These are phyloP conservation scores for Salpingus planirostris DNA, from an alignment of 2,888 invertebrate species.

Conservation along the genomic window DNA sequence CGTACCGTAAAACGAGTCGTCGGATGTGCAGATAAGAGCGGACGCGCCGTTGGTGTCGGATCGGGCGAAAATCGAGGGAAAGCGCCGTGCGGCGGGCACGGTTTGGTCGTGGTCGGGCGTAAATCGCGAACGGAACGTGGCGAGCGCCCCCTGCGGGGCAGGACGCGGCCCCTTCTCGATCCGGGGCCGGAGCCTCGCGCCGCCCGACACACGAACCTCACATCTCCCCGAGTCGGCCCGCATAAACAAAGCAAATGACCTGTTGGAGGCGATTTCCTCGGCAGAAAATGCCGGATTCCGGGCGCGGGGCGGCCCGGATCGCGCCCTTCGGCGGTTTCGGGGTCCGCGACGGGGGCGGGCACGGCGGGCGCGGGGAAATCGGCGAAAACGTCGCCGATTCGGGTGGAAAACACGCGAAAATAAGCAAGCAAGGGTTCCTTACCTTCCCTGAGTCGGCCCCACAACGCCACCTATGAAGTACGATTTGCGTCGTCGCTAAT, in stretches of 20 bases:
- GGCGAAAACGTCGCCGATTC: constrained; percentile 22
- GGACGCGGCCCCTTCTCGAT: constrained; percentile 35
- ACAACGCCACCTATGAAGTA: constrained; percentile 41
- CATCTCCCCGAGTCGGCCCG: constrained; percentile 7
- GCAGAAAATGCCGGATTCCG: too few species aligned
- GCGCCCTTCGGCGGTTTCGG: too few species aligned
- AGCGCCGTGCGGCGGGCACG: too few species aligned
- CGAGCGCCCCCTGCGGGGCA: constrained; percentile 32
- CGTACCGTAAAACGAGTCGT: too few species aligned
- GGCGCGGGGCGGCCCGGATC: too few species aligned
- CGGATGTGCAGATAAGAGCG: too few species aligned
- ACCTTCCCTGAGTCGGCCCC: constrained; percentile 41
- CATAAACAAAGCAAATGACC: constrained; percentile 44
- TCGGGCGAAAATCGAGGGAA: too few species aligned
- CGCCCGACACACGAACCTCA: constrained; percentile 18
- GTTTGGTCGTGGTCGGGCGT: too few species aligned
- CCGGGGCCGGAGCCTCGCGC: constrained; percentile 28
- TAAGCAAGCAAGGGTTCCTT: constrained; percentile 40
- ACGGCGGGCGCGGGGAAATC: constrained; percentile 17
- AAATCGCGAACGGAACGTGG: too few species aligned
- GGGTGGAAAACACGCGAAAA: constrained; percentile 33
- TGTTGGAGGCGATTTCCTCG: constrained; percentile 40
- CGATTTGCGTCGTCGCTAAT: constrained; percentile 40
- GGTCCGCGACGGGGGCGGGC: constrained; percentile 5
- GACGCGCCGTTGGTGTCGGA: too few species aligned